Percentiles rank a stretch among this genome's conserved stretches.
Evolutionary conservation across 92 coral and sea anemone genomes (phyloP).

Genomic region (Palythoa caribaeorum): DNA sequence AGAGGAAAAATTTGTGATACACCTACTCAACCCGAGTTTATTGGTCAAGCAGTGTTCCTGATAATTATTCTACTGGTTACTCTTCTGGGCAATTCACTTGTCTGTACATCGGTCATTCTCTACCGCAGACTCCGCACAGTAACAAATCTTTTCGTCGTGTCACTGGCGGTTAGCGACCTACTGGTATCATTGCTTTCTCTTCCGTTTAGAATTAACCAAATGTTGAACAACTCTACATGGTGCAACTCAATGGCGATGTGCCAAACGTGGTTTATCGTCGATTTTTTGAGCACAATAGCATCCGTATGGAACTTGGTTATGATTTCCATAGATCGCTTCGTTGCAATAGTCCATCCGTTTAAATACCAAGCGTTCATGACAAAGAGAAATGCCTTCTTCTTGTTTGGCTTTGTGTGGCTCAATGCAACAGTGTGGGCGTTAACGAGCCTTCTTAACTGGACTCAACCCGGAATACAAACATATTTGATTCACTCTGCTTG

Average conservation of each 20-base stretch:
- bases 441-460: constrained; percentile 63
- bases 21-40: constrained; percentile 1
- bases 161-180: constrained; percentile 58
- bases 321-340: constrained; percentile 57
- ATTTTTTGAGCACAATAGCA: constrained; percentile 51
- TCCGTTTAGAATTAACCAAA: constrained; percentile 60
- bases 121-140: constrained; percentile 56
- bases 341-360: constrained; percentile 62
- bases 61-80: constrained; percentile 53
- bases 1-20: constrained; percentile 5
- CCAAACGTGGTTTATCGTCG: constrained; percentile 62
- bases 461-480: constrained; percentile 39
- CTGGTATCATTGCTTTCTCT: constrained; percentile 49
- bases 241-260: constrained; percentile 48
- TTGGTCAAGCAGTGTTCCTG: constrained; percentile 50
- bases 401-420: constrained; percentile 50
- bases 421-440: constrained; percentile 53
- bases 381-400: constrained; percentile 28
- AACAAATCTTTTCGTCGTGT: constrained; percentile 62
- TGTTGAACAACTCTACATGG: constrained; percentile 52
- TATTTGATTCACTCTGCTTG: constrained; percentile 38
- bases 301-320: constrained; percentile 67
- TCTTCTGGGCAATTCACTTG: constrained; percentile 58
- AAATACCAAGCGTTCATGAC: constrained; percentile 52
- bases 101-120: constrained; percentile 42